Conservation (phyloP, 2,888 invertebrate species). For the Colostygia pectinataria region DNA sequence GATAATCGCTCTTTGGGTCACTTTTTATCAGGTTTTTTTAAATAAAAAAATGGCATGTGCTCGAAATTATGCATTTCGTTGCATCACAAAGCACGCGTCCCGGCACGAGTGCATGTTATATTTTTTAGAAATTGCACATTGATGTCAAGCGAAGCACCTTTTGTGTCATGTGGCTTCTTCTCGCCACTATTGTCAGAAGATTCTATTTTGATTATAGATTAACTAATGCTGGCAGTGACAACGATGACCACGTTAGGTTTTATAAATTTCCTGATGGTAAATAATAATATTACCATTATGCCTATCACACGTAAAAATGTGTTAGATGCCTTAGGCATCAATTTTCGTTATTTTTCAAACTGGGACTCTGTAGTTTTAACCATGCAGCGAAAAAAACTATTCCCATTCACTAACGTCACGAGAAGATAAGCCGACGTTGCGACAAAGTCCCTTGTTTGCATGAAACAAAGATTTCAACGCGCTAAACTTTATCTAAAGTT, state of each 20-base stretch:
- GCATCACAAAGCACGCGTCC: conserved; percentile 70
- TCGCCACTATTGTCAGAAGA: conserved; percentile 45
- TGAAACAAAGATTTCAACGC: conserved; percentile 72
- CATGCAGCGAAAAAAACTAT: conserved; percentile 33
- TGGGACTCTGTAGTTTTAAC: background rate
- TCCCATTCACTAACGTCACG: conserved; percentile 58
- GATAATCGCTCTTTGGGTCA: conserved; percentile 71
- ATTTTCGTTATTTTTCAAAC: too few species aligned
- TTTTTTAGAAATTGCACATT: conserved; percentile 65
- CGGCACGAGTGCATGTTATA: conserved; percentile 63
- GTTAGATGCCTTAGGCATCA: too few species aligned
- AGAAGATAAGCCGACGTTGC: conserved; percentile 68
- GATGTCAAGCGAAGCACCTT: conserved; percentile 63
- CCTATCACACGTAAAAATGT: too few species aligned
- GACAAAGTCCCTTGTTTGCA: conserved; percentile 73
- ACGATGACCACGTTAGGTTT: conserved; percentile 10
- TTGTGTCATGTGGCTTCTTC: conserved; percentile 59
- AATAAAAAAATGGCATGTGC: conserved; percentile 74
- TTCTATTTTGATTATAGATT: conserved; percentile 35
- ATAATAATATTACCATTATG: too few species aligned
- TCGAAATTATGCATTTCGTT: conserved; percentile 79
- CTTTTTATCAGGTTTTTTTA: conserved; percentile 62
- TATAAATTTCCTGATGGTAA: too few species aligned
- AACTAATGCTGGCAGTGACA: conserved; percentile 17
- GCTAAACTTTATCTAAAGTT: conserved; percentile 75